Conservation (phyloP, 1,140 invertebrate genomes). For the Melitaea cinxia region DNA sequence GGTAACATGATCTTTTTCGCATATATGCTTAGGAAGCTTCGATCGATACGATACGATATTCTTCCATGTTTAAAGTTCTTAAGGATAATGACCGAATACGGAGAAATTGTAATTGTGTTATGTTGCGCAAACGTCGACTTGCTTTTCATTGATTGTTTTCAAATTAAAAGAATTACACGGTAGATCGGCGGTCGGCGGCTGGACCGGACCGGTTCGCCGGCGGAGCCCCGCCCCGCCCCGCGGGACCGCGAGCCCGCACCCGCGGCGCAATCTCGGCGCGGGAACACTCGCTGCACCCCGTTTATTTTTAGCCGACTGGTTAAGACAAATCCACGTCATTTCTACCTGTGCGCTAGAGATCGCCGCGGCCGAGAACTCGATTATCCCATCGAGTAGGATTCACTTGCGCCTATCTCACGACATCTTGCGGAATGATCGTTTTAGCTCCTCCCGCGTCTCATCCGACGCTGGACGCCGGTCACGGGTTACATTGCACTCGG, state of each 20-base stretch:
- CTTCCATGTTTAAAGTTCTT: too few species aligned
- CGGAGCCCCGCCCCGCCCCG: conserved; percentile 24
- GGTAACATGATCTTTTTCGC: background rate
- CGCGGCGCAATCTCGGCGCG: conserved; percentile 45
- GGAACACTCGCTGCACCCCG: conserved; percentile 46
- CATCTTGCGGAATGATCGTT: background rate
- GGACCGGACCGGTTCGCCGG: conserved; percentile 33
- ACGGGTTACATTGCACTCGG: too few species aligned
- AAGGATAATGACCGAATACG: background rate
- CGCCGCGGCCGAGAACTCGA: conserved; percentile 8
- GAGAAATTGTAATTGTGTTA: background rate
- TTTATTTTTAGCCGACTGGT: conserved; percentile 71
- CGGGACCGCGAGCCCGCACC: conserved; percentile 20
- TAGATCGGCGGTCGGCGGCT: conserved; percentile 21
- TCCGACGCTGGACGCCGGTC: too few species aligned
- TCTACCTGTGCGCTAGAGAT: conserved; percentile 42
- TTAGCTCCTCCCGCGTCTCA: background rate
- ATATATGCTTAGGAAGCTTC: background rate
- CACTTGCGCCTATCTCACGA: background rate
- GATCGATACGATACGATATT: background rate
- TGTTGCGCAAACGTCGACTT: background rate
- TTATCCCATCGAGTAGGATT: conserved; percentile 3
- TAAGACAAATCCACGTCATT: conserved; percentile 52
- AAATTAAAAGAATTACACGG: conserved; percentile 42
- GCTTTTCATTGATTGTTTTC: conserved; percentile 10